Percentiles rank a stretch among this genome's conserved stretches.
Evolutionary conservation across 2,888 invertebrate genomes (phyloP).

Genomic region (Trichopria drosophilae): DNA sequence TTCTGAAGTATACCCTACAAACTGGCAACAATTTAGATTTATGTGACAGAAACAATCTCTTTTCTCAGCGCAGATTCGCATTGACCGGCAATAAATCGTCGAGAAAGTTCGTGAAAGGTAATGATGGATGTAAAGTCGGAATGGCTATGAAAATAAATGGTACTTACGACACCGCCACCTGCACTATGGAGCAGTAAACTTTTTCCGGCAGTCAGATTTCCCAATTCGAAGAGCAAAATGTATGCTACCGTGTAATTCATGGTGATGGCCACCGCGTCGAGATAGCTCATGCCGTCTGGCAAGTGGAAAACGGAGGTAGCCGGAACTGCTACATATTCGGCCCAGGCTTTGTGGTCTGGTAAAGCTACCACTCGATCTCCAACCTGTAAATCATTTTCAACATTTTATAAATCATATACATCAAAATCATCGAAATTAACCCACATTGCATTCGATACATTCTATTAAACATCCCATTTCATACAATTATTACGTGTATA

Average conservation of each 20-base stretch:
- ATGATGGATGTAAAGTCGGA: too few species aligned
- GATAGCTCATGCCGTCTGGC: constrained; percentile 73
- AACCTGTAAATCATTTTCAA: constrained; percentile 68
- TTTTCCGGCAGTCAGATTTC: constrained; percentile 76
- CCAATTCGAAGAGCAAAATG: constrained; percentile 82
- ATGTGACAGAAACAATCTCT: too few species aligned
- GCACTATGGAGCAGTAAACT: constrained; percentile 82
- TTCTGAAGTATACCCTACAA: too few species aligned
- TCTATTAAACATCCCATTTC: too few species aligned
- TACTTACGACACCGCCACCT: constrained; percentile 85
- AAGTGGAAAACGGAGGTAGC: constrained; percentile 79
- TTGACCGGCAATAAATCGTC: too few species aligned
- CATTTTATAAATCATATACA: too few species aligned
- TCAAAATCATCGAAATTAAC: too few species aligned
- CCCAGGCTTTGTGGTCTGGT: constrained; percentile 84
- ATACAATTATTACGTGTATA: too few species aligned
- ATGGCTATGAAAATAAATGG: constrained; percentile 3
- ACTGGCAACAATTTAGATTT: too few species aligned
- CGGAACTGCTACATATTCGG: constrained; percentile 79
- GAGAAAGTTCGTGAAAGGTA: too few species aligned
- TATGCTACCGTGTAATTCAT: constrained; percentile 87
- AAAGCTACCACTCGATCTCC: constrained; percentile 83
- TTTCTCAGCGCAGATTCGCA: too few species aligned
- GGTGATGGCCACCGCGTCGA: constrained; percentile 82
- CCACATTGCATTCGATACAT: too few species aligned